Percentiles rank a stretch among this genome's conserved stretches.
Conservation (phyloP, 1,140 invertebrate genomes). For the Magallana angulata region DNA sequence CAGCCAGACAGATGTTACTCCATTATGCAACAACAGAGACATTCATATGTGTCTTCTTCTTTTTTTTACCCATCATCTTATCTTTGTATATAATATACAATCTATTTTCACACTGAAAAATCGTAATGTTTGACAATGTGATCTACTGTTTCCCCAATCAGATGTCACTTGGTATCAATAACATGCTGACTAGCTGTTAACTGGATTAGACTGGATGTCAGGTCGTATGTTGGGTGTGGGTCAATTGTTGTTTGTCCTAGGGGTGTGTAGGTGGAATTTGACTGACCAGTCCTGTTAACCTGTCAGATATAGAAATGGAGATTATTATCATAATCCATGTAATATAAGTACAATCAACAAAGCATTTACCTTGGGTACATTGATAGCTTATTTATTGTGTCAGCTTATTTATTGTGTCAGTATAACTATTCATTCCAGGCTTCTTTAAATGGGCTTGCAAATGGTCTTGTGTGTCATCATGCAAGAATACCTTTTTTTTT, state of each 20-base stretch:
- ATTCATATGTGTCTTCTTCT: background rate
- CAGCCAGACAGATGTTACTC: background rate
- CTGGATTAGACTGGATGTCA: background rate
- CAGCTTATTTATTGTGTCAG: too few species aligned
- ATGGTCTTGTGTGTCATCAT: background rate
- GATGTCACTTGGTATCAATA: background rate
- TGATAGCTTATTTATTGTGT: background rate
- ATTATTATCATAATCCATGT: slow-evolving; percentile 11
- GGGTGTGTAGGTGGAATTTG: slow-evolving; percentile 18
- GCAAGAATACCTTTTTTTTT: background rate
- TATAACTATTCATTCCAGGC: too few species aligned
- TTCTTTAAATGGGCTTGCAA: too few species aligned
- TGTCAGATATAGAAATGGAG: background rate
- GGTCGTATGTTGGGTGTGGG: slow-evolving; percentile 3
- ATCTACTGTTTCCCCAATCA: background rate
- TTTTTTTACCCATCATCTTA: background rate
- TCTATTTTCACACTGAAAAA: too few species aligned
- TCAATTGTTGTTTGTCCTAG: slow-evolving; percentile 20
- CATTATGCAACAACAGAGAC: background rate
- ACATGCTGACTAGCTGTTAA: background rate
- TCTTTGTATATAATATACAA: too few species aligned
- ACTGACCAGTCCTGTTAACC: slow-evolving; percentile 19
- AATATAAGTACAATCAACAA: too few species aligned
- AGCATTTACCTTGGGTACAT: background rate
- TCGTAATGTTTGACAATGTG: background rate